Conservation (phyloP, 2,113 vertebrate genomes). For the Oenanthe oenanthe region DNA sequence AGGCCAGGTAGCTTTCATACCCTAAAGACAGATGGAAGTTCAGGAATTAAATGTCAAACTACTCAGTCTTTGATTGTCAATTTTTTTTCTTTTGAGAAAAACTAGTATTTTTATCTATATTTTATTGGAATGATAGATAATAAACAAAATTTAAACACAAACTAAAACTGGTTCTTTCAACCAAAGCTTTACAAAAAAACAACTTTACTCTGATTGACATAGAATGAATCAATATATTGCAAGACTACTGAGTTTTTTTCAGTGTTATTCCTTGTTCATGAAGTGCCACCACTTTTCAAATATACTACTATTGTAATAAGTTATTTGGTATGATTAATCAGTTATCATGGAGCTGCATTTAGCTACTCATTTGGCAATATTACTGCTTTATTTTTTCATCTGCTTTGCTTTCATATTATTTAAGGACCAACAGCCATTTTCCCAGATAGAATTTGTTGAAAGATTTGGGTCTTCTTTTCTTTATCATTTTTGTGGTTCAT, state of each 20-base stretch:
- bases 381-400: neutral
- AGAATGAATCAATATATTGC: neutral
- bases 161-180: neutral
- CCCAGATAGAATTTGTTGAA: neutral
- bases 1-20: neutral
- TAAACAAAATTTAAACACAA: neutral
- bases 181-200: neutral
- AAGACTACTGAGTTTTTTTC: neutral
- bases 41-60: neutral
- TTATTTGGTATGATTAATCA: neutral
- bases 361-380: neutral
- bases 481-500: neutral
- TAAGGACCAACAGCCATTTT: neutral
- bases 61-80: neutral
- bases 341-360: conserved; percentile 10
- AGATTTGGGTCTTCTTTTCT: neutral
- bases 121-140: neutral
- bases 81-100: neutral
- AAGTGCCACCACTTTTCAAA: neutral
- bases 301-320: neutral
- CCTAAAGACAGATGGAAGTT: neutral
- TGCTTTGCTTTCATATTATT: neutral
- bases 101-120: neutral
- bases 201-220: neutral
- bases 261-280: neutral